A percentile compares a stretch with the other conserved stretches of the same genome.
These are phyloP conservation scores for Sebastes umbrosus DNA, from an alignment of 2,797 vertebrate genomes.

Conservation along the genomic window DNA sequence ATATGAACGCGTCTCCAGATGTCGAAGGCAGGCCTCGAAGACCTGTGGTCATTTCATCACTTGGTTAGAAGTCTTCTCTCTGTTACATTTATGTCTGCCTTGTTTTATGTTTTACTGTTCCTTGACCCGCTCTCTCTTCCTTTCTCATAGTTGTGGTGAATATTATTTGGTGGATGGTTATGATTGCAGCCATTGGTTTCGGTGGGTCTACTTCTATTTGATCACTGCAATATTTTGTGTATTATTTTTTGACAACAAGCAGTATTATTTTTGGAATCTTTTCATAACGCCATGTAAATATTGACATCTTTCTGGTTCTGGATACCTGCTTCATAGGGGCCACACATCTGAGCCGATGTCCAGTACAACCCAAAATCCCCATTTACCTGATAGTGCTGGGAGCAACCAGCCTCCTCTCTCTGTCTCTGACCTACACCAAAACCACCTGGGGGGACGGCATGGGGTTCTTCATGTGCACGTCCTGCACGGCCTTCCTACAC, in stretches of 20 bases:
- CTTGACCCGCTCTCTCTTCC: background rate
- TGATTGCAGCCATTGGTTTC: slow-evolving; percentile 67
- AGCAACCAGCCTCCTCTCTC: slow-evolving; percentile 32
- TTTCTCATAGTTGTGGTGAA: slow-evolving; percentile 57
- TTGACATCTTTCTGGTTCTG: background rate
- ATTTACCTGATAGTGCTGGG: slow-evolving; percentile 73
- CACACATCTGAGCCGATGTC: slow-evolving; percentile 48
- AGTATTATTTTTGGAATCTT: background rate
- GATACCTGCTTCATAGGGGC: slow-evolving; percentile 38
- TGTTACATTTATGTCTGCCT: background rate
- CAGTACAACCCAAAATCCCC: slow-evolving; percentile 61
- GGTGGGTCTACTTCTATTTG: slow-evolving; percentile 46
- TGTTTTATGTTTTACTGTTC: background rate
- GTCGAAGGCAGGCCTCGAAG: background rate
- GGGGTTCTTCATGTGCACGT: background rate
- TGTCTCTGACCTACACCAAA: slow-evolving; percentile 53
- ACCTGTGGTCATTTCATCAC: slow-evolving; percentile 7
- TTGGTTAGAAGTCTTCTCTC: slow-evolving; percentile 47
- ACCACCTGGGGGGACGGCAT: background rate
- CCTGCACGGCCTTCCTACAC: slow-evolving; percentile 23
- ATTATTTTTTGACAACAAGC: background rate
- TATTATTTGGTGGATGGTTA: slow-evolving; percentile 72
- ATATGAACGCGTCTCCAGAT: background rate
- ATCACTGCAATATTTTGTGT: background rate
- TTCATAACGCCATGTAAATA: background rate